Base-by-base conservation (phyloP, 2,113 vertebrate species). In the Eretmochelys imbricata region DNA sequence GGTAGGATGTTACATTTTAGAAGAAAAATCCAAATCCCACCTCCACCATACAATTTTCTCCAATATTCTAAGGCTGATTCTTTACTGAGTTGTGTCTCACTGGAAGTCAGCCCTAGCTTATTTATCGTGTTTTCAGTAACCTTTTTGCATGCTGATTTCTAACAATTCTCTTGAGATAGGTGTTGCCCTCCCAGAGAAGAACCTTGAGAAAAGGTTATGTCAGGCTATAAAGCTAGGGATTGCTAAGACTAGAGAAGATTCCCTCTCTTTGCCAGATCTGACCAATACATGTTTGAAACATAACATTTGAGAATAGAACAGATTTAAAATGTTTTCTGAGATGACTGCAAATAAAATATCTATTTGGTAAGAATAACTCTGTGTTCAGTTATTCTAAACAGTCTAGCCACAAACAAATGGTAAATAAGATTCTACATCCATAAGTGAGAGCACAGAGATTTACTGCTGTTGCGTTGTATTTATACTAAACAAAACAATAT, bases 31-130 rank as follows among this genome's bases (percentile, higher is more conserved):
- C 88, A 75, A 95, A 87, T 96, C 89, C 94, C 94, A 94, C 96
- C 97, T 94, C 95, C 96, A 91, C 87, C n/a, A 22, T 80, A 81
- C 57, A 97, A 94, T 97, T 97, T 96, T 95, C 90, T 93, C 95
- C 87, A 92, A 31, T 49, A 50, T 50, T 69, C 48, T 48, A 82
- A 93, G n/a, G 72, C 51, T 96, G 14, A 10, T 83, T 96, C 82
- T 84, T 17, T 53, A 85, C 16, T 85, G 59, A 97, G 54, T 84
- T 88, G 72, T 93, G 65, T 94, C 92, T 93, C 86, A 91, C 2
- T 3, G 48, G 2, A 85, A 93, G 65, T 90, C 11, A 55, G 85
- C 51, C 88, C 59, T 88, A 50, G 89, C 82, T 95, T 89, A 59
- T 80, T 93, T 94, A 87, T 85, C 88, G 11, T 95, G 65, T 46